Evolutionary conservation across 2,113 vertebrate species (phyloP), one percentile per base, ranked within the genome.

Genomic region (Eira barbara): DNA sequence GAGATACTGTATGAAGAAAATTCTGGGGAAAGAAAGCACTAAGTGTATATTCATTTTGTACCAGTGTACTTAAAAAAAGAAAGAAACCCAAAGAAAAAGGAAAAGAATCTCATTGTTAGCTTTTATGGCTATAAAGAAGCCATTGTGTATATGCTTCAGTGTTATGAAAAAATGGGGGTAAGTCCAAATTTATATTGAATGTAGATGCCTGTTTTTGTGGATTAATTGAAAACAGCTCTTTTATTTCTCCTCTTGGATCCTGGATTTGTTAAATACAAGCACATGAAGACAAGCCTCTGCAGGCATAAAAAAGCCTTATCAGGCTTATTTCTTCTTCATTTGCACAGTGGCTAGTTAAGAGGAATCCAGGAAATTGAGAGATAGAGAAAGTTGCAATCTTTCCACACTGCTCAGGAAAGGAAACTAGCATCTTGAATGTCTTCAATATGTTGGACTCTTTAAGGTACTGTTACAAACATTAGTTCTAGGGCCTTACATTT

Each of bases 21-120:
- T 73, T 49, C 42, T 80, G 82, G 67, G n/a, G 52, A 92, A 92
- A 73, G 49, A 91, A 73, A 87, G 61, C 74, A n/a, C 3, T 14
- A 71, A 92, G 63, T 17, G 6, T 92, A 20, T 90, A 69, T 95
- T 80, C 82, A 92, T 85, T 92, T 92, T 87, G 20, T 3, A 81
- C 14, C 12, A 31, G 3, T 52, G 15, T 63, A 52, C 17, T 61
- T 69, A 15, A 61, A 71, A 80, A 71, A 61, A 49, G 39, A 80
- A 61, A 49, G 39, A 80, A 61, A 49, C 12, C 15, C 57, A 36
- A 57, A 63, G 79, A 80, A 59, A 18, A 42, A 94, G 59, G 69
- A 95, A 81, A 92, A 87, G 34, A 73, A 92, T 87, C 39, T 87
- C 91, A 93, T 49, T 71, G 67, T 73, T 95, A 63, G 20, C 31